These are phyloP conservation scores for Eutrigla gurnardus DNA, from an alignment of 2,797 vertebrate species.

Conservation along the genomic window DNA sequence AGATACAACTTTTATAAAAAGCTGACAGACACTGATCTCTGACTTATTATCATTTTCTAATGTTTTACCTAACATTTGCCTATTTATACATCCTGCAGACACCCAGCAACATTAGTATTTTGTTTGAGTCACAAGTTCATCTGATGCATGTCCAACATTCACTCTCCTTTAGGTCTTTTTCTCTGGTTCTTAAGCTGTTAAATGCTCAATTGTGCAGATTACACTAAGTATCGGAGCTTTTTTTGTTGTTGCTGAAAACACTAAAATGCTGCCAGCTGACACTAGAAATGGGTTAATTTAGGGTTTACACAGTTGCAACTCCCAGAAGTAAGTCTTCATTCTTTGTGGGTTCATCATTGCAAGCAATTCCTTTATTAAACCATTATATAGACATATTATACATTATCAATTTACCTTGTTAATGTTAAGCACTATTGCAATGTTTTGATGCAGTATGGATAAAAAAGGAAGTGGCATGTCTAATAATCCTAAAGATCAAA, in stretches of 20 bases:
- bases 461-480: neutral
- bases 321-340: neutral
- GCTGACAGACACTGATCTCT: conserved; percentile 8
- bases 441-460: neutral
- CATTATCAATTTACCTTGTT: neutral
- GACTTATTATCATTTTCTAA: conserved; percentile 2
- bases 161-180: neutral
- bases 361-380: neutral
- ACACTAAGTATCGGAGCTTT: neutral
- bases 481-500: neutral
- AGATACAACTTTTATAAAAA: conserved; percentile 7
- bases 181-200: neutral
- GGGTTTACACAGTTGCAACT: neutral
- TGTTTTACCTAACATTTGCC: neutral
- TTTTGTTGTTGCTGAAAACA: neutral
- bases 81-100: neutral
- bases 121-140: neutral
- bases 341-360: neutral
- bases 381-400: neutral
- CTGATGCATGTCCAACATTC: neutral
- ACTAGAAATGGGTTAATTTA: neutral
- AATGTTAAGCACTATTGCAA: neutral
- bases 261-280: neutral
- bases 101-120: neutral
- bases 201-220: neutral